phyloP scores from a whole-genome alignment of 2,113 vertebrate species.

The human (Homo sapiens) region DNA sequence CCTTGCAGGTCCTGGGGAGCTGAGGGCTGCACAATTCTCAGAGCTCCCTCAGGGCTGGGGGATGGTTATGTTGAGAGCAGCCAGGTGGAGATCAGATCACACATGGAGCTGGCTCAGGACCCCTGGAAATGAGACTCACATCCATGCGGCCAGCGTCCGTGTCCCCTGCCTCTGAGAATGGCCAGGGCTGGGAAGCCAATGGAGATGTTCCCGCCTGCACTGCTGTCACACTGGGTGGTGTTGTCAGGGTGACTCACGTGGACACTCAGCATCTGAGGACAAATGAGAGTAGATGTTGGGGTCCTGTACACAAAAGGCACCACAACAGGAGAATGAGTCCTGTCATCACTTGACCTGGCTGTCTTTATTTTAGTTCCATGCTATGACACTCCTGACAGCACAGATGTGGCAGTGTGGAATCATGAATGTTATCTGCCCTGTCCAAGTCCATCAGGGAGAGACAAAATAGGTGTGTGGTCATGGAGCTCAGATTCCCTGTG shows the following conservation, averaged over 20 bases:
- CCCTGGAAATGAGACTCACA: not conserved
- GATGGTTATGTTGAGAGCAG: rapidly evolving
- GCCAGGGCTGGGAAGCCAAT: not conserved
- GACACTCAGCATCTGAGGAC: not conserved
- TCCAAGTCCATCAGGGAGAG: not conserved
- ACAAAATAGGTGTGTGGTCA: not conserved
- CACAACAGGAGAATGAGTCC: not conserved
- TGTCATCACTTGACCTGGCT: not conserved
- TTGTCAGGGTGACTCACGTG: rapidly evolving
- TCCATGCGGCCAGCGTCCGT: not conserved
- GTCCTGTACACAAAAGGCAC: not conserved
- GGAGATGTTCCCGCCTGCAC: not conserved
- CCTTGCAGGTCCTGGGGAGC: not conserved
- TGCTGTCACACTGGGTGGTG: not conserved
- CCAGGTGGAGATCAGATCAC: not conserved
- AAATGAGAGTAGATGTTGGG: not conserved
- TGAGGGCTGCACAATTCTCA: not conserved
- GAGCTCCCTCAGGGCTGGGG: not conserved
- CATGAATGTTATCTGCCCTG: not conserved
- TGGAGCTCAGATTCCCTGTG: not conserved
- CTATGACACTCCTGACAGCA: not conserved
- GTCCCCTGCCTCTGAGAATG: not conserved
- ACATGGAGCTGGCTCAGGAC: not conserved
- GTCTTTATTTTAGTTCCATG: not conserved
- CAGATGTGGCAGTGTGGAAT: not conserved